Base-by-base conservation (phyloP, 2,888 invertebrate genomes). In the Drosophila fulvimacula region DNA sequence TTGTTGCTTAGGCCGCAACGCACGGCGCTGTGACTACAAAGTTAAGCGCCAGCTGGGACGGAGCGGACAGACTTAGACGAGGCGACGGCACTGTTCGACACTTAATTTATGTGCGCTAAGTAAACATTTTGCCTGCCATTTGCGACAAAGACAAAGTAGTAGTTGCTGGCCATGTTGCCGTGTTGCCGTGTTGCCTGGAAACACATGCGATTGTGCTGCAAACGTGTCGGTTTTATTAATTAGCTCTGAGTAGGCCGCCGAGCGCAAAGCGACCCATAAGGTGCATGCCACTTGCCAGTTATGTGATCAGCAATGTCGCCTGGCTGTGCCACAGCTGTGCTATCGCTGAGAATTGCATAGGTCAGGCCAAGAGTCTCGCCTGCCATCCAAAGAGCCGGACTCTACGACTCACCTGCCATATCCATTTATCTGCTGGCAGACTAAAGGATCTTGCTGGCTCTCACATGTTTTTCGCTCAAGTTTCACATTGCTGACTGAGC, bases 91-190 rank as follows among this genome's bases (percentile, higher is more conserved):
- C 30, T 48, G 64, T 48, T 69, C 69, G 55, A 57, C 80, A 67
- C 72, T 79, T 88, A 85, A 85, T 85, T 85, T 85, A 85, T 85
- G 84, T 88, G 86, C 88, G 70, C 69, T 69, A 59, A 63, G 68
- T 64, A 76, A 80, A 88, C 80, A 88, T 85, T 82, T 82, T 82
- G 88, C 82, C 82, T 84, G 85, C 87, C 83, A 86, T 83, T 82
- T 83, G 82, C 82, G 82, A 83, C 82, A 84, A 83, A 87, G 82
- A 83, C 85, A 81, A 79, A 83, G 85, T 83, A 84, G 85, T 81
- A 84, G 84, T 69, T 72, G 76, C 51, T 52, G 49, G 52, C 60
- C 68, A 64, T 59, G 69, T 62, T 49, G 69, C n/a, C n/a, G n/a
- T n/a, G n/a, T n/a, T n/a, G n/a, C n/a, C n/a, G n/a, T 56, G 48